Percentiles rank a stretch among this genome's conserved stretches.
Evolutionary conservation across 2,888 invertebrate species (phyloP).

Genomic region (Apoderus coryli): DNA sequence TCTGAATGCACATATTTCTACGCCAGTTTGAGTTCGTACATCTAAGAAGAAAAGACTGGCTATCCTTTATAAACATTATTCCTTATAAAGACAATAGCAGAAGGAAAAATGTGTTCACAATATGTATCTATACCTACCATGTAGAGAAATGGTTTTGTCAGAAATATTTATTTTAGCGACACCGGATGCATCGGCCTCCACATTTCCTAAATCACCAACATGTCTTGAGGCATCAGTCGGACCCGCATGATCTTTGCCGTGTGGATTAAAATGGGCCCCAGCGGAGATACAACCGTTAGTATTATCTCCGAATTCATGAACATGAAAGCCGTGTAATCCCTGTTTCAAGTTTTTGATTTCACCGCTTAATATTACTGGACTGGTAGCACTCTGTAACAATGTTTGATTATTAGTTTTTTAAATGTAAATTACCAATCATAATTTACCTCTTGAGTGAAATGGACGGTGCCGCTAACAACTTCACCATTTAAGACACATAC

Average conservation of each 20-base stretch:
- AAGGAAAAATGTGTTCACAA: too few species aligned
- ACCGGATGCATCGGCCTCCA: constrained; percentile 47
- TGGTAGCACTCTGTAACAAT: constrained; percentile 29
- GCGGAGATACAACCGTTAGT: constrained; percentile 93
- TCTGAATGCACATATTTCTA: too few species aligned
- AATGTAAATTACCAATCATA: not conserved
- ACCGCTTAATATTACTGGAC: constrained; percentile 66
- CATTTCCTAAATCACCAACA: constrained; percentile 68
- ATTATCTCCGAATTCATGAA: constrained; percentile 93
- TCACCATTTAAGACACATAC: constrained; percentile 81
- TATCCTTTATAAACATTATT: too few species aligned
- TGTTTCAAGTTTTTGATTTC: constrained; percentile 62
- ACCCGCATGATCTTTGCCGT: constrained; percentile 65
- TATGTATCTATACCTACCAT: too few species aligned
- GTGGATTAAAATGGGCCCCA: constrained; percentile 87
- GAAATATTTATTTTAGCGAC: constrained; percentile 49
- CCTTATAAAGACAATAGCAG: too few species aligned
- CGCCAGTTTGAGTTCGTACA: too few species aligned
- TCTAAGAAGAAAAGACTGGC: too few species aligned
- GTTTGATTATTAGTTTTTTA: not conserved
- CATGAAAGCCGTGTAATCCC: constrained; percentile 82
- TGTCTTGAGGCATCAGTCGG: constrained; percentile 63
- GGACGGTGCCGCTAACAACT: constrained; percentile 61
- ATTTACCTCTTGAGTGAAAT: constrained; percentile 59
- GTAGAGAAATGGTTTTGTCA: constrained; percentile 50